A percentile compares a stretch with the other conserved stretches of the same genome.
These are phyloP conservation scores for Lydus trimaculatus DNA, from an alignment of 2,888 invertebrate genomes.

Conservation along the genomic window DNA sequence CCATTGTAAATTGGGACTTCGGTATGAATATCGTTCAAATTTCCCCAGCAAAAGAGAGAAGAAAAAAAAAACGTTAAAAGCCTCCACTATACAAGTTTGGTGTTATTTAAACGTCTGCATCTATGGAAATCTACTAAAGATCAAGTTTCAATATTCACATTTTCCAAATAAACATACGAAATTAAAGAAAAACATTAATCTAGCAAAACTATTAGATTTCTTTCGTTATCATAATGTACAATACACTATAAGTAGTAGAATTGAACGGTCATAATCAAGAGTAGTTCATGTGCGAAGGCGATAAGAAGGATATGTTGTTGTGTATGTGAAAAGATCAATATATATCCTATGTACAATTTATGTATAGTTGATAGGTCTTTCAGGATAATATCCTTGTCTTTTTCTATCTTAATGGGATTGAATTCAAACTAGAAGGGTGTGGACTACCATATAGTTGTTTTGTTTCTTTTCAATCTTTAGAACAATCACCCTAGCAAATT, in stretches of 20 bases:
- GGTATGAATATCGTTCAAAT: conserved; percentile 32
- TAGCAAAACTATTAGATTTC: neutral
- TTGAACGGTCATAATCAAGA: conserved; percentile 43
- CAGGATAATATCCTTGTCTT: too few relatives aligned
- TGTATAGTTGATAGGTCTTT: neutral
- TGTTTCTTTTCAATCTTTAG: conserved; percentile 27
- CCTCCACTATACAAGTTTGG: too few relatives aligned
- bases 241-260: conserved; percentile 24
- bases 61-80: conserved; percentile 47
- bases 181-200: neutral
- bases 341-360: too few relatives aligned
- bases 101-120: conserved; percentile 50
- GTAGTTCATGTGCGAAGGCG: conserved; percentile 56
- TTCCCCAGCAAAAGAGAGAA: conserved; percentile 43
- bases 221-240: conserved; percentile 11
- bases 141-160: too few relatives aligned
- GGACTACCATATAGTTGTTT: neutral
- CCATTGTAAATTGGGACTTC: conserved; percentile 1
- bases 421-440: too few relatives aligned
- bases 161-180: too few relatives aligned
- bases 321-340: neutral
- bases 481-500: conserved; percentile 44
- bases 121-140: neutral
- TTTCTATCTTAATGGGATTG: neutral
- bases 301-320: conserved; percentile 49